Base-by-base conservation (phyloP, 2,888 invertebrate genomes). In the Epinotia ramella region DNA sequence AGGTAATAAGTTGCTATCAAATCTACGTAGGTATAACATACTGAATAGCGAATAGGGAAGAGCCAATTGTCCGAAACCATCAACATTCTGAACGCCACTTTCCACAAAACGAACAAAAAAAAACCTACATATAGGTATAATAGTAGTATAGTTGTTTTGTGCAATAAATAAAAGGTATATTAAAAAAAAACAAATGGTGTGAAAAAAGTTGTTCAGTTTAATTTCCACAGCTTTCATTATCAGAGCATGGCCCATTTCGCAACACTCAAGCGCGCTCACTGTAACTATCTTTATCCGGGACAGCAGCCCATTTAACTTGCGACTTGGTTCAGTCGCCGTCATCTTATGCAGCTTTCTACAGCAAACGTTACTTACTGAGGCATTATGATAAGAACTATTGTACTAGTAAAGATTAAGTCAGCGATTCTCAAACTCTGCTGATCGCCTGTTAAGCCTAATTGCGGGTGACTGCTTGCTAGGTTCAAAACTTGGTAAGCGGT, bases 271-370 rank as follows among this genome's bases (percentile, higher is more conserved):
- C 46, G 69, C 59, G 44, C 69, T 69, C 69, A 46, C 69, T 60
- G 69, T 59, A 46, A 28, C 68, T 46, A 69, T 59, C 46, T 24
- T 69, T 69, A 69, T 69, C 69, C 69, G n/a, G 59, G 24, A 57
- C 12, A 60, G 69, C 69, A 16, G 69, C 24, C 60, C 69, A 69
- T 69, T 69, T 69, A 69, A 60, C 69, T 59, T 60, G 69, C 46
- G 28, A 28, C 59, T 69, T 59, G 46, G 44, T 60, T 60, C 24
- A 59, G 59, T 60, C n/a, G 16, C 44, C 57, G 68, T 69, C 59
- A 40, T 11, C 44, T 69, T 69, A 69, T 60, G 69, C 59, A 60
- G 69, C 28, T 69, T 60, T 69, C 40, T 68, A 13, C 20, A 57
- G 40, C 69, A 60, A 62, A 62, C 33, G 16, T 33, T 60, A 28